Conservation (phyloP, 2,113 vertebrate genomes). For the Microcebus ravelobensis region DNA sequence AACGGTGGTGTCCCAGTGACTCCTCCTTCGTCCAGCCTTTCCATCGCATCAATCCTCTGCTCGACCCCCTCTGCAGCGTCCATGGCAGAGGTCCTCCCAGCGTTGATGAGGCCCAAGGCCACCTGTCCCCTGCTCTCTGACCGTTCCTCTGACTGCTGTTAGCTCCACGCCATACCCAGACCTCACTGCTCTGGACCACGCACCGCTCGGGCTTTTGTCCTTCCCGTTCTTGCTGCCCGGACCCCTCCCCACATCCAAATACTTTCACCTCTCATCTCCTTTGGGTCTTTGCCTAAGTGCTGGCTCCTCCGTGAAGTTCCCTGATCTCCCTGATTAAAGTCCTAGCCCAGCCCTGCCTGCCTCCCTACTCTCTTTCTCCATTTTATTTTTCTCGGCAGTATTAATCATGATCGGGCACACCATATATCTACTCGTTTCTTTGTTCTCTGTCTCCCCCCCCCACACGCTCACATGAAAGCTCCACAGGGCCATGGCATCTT, state of each 20-base stretch:
- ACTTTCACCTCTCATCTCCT: background rate
- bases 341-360: background rate
- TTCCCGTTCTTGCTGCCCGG: background rate
- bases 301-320: background rate
- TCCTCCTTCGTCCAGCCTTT: background rate
- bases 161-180: background rate
- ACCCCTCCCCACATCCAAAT: background rate
- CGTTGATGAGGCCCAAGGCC: fast-evolving
- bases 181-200: background rate
- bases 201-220: background rate
- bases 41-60: background rate
- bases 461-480: no score
- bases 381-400: background rate
- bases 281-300: no score
- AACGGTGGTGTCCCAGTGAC: no score
- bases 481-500: fast-evolving
- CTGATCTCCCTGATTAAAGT: background rate
- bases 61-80: background rate
- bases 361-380: fast-evolving
- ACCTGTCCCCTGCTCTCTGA: background rate
- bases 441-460: background rate
- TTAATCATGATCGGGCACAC: background rate
- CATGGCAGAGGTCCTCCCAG: background rate
- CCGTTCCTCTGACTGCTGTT: fast-evolving
- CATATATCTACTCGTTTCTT: background rate